Base-by-base conservation (phyloP, 1,140 invertebrate genomes). In the Macrocentrus cingulum region DNA sequence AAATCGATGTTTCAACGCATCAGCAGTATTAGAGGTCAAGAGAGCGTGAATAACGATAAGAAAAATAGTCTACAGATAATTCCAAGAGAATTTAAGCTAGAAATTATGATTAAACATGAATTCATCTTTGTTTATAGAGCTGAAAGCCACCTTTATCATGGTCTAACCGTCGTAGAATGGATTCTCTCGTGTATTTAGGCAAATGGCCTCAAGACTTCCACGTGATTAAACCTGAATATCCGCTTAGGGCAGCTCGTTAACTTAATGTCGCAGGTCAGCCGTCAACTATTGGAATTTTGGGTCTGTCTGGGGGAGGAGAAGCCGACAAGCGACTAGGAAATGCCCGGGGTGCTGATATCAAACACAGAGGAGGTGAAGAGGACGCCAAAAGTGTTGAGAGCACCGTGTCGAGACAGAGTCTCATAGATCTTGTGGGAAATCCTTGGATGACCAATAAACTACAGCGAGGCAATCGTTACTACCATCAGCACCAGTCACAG, bases 371-470 rank as follows among this genome's bases (percentile, higher is more conserved):
- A 15, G 65, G 66, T 13, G 77, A 79, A 16, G 76, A 79, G 54
- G 75, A 79, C 57, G 64, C 73, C 23, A 78, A 79, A 56, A 79
- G 77, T 56, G 69, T 74, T 54, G 77, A 78, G 50, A 78, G 73
- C 59, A 60, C 76, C 29, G 71, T 69, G 13, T 48, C 77, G 48
- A 71, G 74, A 64, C 78, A 79, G 60, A 80, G 76, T 58, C 71
- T 80, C 23, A 61, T 80, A 53, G 78, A 79, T 59, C 72, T 78
- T 59, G 76, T 79, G 66, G 75, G 77, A 66, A 68, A 71, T 58
- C 79, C 74, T 67, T 74, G 76, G 62, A 77, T 77, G 67, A 66
- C 69, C 25, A 29, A 29, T 56, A 69, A 74, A 61, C 72, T 75
- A 53, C 78, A 74, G 61, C 75, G 75, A 37, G 76, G 71, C 23